These are phyloP conservation scores for Heliconius hermathena DNA, from an alignment of 1,140 invertebrate genomes.

Conservation along the genomic window DNA sequence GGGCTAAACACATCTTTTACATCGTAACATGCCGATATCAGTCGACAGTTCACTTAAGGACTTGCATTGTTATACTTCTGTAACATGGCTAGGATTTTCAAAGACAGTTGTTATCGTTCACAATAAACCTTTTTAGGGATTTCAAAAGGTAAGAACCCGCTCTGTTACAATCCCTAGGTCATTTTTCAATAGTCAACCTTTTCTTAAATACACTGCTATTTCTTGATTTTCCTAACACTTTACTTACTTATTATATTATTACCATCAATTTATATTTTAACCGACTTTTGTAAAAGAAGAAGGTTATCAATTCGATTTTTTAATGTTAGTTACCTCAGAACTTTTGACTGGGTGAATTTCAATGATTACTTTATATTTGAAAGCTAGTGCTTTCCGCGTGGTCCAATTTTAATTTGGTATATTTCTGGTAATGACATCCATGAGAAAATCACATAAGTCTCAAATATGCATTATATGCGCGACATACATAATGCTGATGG, in stretches of 20 bases:
- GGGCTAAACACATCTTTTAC: neutral
- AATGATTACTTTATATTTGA: no score
- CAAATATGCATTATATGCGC: no score
- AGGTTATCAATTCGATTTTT: no score
- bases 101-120: conserved; percentile 17
- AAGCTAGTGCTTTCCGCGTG: no score
- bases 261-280: neutral
- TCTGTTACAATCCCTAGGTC: conserved; percentile 17
- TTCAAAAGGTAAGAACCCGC: conserved; percentile 18
- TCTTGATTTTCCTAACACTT: neutral
- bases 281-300: no score
- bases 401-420: no score
- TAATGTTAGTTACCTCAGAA: no score
- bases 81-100: conserved; percentile 16
- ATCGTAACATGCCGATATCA: neutral
- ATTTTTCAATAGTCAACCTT: conserved; percentile 8
- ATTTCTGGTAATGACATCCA: no score
- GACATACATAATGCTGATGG: no score
- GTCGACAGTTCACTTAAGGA: conserved; percentile 3
- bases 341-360: no score
- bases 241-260: neutral
- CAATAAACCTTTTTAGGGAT: conserved; percentile 18
- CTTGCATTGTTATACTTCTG: conserved; percentile 15
- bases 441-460: no score
- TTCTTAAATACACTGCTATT: conserved; percentile 19